Percentiles rank a stretch among this genome's conserved stretches.
Evolutionary conservation across 1,140 invertebrate genomes (phyloP).

Genomic region (Aphis gossypii): DNA sequence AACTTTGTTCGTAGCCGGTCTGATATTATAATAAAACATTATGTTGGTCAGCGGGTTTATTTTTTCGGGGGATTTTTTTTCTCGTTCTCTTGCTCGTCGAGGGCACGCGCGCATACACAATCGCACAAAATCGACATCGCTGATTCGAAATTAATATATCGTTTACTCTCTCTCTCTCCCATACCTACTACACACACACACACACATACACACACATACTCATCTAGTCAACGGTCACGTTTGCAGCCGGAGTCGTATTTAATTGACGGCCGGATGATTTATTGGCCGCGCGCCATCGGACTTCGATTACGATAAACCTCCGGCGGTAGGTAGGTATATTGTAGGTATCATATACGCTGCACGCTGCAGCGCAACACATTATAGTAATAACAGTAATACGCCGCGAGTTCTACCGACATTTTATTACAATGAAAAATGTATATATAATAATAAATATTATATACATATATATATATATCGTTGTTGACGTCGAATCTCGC

Average conservation of each 20-base stretch:
- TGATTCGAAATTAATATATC: slow-evolving; percentile 41
- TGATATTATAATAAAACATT: not conserved
- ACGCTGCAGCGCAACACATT: not conserved
- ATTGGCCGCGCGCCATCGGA: slow-evolving; percentile 27
- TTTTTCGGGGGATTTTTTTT: not conserved
- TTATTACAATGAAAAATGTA: slow-evolving; percentile 30
- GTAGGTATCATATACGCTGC: not conserved
- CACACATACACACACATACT: too few species aligned
- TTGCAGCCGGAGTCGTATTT: slow-evolving; percentile 26
- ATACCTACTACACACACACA: too few species aligned
- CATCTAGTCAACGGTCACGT: slow-evolving; percentile 13
- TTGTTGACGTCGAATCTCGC: not conserved
- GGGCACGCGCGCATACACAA: not conserved
- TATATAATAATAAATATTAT: not conserved
- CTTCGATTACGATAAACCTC: slow-evolving; percentile 45
- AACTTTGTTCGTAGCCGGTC: not conserved
- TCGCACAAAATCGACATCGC: not conserved
- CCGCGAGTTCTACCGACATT: not conserved
- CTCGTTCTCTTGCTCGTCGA: not conserved
- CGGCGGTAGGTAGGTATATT: slow-evolving; percentile 4
- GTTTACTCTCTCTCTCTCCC: not conserved
- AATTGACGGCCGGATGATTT: slow-evolving; percentile 53
- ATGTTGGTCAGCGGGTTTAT: not conserved
- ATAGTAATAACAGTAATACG: slow-evolving; percentile 28
- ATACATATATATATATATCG: not conserved